Evolutionary conservation across 2,797 vertebrate species (phyloP).

Genomic region (Adelosebastes latens): DNA sequence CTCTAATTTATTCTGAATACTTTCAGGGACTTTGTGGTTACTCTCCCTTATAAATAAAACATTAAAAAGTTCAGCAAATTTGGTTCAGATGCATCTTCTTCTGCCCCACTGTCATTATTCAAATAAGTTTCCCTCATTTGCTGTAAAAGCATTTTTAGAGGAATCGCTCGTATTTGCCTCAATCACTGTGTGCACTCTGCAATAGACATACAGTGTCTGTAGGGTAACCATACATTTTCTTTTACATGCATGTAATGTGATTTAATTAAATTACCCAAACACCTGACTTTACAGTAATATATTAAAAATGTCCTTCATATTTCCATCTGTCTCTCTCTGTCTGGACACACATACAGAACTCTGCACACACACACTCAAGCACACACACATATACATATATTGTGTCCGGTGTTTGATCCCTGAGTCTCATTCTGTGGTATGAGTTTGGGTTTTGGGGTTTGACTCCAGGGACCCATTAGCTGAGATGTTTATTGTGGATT

Average conservation of each 20-base stretch:
- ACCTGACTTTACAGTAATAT: not conserved
- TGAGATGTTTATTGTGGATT: constrained; percentile 39
- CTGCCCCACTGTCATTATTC: not conserved
- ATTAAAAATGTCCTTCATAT: not conserved
- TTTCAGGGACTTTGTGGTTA: too few species aligned
- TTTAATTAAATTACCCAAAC: not conserved
- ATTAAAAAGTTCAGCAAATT: not conserved
- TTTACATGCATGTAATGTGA: not conserved
- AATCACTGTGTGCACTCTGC: not conserved
- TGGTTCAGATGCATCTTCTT: not conserved
- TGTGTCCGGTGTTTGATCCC: not conserved
- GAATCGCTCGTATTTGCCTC: too few species aligned
- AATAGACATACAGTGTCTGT: not conserved
- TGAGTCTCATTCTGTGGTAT: constrained; percentile 20
- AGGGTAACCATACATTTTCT: not conserved
- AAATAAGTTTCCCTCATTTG: not conserved
- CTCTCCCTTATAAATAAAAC: not conserved
- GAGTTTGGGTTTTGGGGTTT: constrained; percentile 26
- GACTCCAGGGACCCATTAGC: constrained; percentile 22
- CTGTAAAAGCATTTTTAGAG: not conserved
- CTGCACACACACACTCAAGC: not conserved
- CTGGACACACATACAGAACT: not conserved
- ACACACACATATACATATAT: not conserved
- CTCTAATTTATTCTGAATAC: not conserved
- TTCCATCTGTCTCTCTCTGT: not conserved